Evolutionary conservation across 2,797 vertebrate species (phyloP), one percentile per base, ranked within the genome.

Genomic region (Cercopithecus mitis): DNA sequence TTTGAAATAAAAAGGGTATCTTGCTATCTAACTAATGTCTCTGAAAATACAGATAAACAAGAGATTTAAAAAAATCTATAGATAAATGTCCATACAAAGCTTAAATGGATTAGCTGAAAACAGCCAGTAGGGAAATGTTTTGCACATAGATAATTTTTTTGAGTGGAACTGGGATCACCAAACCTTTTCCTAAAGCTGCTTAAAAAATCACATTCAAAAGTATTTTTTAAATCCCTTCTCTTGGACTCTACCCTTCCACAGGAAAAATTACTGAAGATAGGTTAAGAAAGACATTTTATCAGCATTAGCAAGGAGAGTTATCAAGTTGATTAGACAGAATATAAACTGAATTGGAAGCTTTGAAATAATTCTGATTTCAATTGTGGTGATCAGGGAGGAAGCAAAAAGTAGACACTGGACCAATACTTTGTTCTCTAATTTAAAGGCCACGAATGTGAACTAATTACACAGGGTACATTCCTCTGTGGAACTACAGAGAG

Each of bases 31-130:
- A 88, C 33, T 47, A 79, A 81, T 91, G 10, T 95, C 81, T 91
- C 79, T 94, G 81, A 96, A 95, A 91, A 92, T 73, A 92, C 52
- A 91, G 82, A 93, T 58, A 92, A 94, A 85, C 2, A 70, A 64
- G 36, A 83, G 61, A 88, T 80, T 5, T 24, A n/a, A 10, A 64
- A 17, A 90, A 83, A 58, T 92, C 41, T 79, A n/a, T 70, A 90
- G 76, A 58, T 85, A 91, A 84, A 55, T 86, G 12, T 64, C 39
- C 82, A 30, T 24, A 64, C 4, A 88, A 39, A 90, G 72, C 58
- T 86, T 94, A 72, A 91, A 90, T 43, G 8, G 12, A 91, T 87
- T 88, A 93, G 84, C 41, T 82, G 30, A 92, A 96, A 97, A 95
- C 24, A 94, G 39, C 58, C 7, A 9, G 33, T 5, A 43, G 73